Evolutionary conservation across 1,140 invertebrate genomes (phyloP).

Genomic region (Aphaenogaster rudis): DNA sequence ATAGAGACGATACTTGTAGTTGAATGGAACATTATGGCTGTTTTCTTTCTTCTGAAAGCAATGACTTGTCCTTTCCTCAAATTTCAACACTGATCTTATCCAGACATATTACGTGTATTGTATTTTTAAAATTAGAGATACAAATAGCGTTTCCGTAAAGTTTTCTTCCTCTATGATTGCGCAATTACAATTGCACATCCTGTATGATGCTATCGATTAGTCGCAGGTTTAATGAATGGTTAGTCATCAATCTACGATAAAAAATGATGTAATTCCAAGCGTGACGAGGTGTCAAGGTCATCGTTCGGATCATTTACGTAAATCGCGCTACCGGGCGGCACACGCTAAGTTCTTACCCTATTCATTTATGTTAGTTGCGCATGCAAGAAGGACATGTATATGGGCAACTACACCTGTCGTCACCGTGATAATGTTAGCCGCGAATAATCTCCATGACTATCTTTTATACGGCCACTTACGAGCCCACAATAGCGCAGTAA

Average conservation of each 20-base stretch:
- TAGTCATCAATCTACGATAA: neutral
- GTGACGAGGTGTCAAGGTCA: slow-evolving; percentile 68
- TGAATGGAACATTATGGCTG: neutral
- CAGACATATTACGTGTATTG: neutral
- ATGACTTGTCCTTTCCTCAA: neutral
- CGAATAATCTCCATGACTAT: slow-evolving; percentile 74
- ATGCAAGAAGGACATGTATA: slow-evolving; percentile 79
- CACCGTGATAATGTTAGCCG: slow-evolving; percentile 75
- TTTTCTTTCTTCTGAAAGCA: neutral
- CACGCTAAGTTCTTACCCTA: slow-evolving; percentile 67
- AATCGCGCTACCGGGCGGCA: slow-evolving; percentile 64
- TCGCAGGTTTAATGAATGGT: neutral
- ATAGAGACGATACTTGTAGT: slow-evolving; percentile 18
- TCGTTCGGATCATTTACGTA: slow-evolving; percentile 63
- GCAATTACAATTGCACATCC: neutral
- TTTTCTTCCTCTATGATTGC: neutral
- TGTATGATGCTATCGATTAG: neutral
- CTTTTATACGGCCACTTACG: slow-evolving; percentile 75
- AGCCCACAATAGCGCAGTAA: slow-evolving; percentile 72
- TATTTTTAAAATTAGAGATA: neutral
- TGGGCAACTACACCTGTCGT: slow-evolving; percentile 78
- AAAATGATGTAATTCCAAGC: slow-evolving; percentile 17
- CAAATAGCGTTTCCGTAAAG: neutral
- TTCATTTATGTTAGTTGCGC: slow-evolving; percentile 79
- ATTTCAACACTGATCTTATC: neutral